Conservation (phyloP, 2,888 invertebrate genomes). For the Parnassius mnemosyne region DNA sequence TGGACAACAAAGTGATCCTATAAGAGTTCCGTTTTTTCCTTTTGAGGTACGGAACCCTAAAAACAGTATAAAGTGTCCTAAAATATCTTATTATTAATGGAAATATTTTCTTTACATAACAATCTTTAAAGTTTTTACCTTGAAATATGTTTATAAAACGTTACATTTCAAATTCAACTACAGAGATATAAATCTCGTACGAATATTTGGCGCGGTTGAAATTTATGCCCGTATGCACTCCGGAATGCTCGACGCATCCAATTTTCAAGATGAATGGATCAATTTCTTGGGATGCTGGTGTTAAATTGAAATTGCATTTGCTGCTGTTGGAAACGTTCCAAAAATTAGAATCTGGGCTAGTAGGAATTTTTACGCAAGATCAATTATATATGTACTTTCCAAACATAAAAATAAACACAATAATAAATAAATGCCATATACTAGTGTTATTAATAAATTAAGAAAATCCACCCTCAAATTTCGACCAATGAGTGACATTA, state of each 20-base stretch:
- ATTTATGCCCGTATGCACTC: conserved; percentile 34
- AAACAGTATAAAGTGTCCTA: too few relatives aligned
- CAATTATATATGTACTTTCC: background rate
- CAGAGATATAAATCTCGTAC: conserved; percentile 30
- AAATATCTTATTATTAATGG: too few relatives aligned
- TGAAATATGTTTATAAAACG: background rate
- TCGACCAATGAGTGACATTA: too few relatives aligned
- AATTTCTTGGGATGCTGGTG: conserved; percentile 33
- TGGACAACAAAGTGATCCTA: too few relatives aligned
- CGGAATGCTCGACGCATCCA: conserved; percentile 32
- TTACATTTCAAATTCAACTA: conserved; percentile 3
- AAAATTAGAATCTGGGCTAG: conserved; percentile 9
- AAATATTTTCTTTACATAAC: too few relatives aligned
- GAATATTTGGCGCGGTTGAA: conserved; percentile 23
- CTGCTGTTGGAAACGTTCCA: conserved; percentile 21
- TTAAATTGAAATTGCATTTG: conserved; percentile 33
- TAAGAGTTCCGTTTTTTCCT: too few relatives aligned
- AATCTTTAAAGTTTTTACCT: background rate
- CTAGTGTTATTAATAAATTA: too few relatives aligned
- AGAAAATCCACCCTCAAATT: too few relatives aligned
- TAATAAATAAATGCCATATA: too few relatives aligned
- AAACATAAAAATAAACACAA: background rate
- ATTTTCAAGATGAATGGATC: conserved; percentile 38
- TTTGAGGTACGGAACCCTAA: too few relatives aligned
- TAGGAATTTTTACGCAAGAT: background rate